Evolutionary conservation across 2,113 vertebrate species (phyloP), one percentile per base, ranked within the genome.

Genomic region (Rhinolophus sinicus): DNA sequence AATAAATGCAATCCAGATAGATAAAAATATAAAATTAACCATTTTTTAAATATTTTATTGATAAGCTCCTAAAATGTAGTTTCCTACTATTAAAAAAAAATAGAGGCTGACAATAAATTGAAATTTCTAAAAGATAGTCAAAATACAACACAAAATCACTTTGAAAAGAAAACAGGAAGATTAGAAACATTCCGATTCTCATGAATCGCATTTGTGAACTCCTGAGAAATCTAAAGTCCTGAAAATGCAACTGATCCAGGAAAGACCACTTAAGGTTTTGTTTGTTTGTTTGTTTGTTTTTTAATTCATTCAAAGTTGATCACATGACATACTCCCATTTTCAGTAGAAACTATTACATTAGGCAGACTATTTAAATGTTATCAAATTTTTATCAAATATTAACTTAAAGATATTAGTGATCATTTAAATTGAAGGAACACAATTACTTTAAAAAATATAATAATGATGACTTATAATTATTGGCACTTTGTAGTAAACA

Each of bases 351-450:
- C 28, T n/a, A 50, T 70, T 60, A 6, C 9, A 85, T 47, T 78
- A 95, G 35, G 64, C 38, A 38, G 78, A 77, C 26, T 67, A 69
- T 69, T 88, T 92, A 97, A 94, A 65, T 90, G 88, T 90, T 97
- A 96, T 93, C 18, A 90, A 58, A 18, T 76, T 94, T 94, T 93
- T 62, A 94, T 97, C 92, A 95, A 93, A 97, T 89, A 89, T 93
- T 95, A 97, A 97, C 87, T 94, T 92, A 95, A 95, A 84, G 8
- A 65, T 4, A 94, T 92, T 92, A 92, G 24, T 73, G 19, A 84
- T 75, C 52, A 88, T 80, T 93, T 92, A 84, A 81, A 44, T 65
- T 21, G 56, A 91, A 87, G 67, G 60, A 75, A 77, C 30, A 56
- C 15, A 89, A 87, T 94, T 93, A 89, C 8, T 44, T 56, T 90